Conservation (phyloP, 1,140 invertebrate species). For the Brachionus rotundiformis region DNA sequence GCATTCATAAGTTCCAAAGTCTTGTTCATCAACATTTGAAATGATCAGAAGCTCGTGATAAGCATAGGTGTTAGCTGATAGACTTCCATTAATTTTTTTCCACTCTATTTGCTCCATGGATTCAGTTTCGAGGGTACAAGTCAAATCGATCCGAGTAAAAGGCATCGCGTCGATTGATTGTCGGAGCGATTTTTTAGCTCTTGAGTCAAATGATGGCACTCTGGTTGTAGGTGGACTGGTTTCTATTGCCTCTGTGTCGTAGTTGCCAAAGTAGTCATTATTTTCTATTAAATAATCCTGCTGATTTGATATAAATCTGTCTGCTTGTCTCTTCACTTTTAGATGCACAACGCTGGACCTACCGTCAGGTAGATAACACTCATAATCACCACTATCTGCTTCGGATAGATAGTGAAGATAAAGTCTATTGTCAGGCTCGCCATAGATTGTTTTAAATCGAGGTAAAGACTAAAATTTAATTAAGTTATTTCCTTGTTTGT, state of each 20-base stretch:
- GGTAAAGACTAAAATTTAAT: neutral
- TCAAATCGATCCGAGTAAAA: neutral
- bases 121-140: neutral
- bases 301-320: neutral
- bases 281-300: neutral
- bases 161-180: neutral
- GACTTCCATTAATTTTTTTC: neutral
- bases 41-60: neutral
- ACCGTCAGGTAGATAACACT: constrained; percentile 21
- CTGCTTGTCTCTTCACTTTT: neutral
- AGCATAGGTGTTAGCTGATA: neutral
- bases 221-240: neutral
- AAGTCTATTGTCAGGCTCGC: neutral
- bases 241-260: neutral
- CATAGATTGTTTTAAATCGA: neutral
- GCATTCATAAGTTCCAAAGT: constrained; percentile 42
- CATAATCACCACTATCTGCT: constrained; percentile 18
- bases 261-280: neutral
- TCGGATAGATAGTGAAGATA: neutral
- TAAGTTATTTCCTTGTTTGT: neutral
- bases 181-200: neutral
- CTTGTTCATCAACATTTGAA: neutral
- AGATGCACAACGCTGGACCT: neutral
- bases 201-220: neutral
- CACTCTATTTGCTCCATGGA: neutral